phyloP scores from a whole-genome alignment of 2,113 vertebrate genomes.

The Carassius gibelio region DNA sequence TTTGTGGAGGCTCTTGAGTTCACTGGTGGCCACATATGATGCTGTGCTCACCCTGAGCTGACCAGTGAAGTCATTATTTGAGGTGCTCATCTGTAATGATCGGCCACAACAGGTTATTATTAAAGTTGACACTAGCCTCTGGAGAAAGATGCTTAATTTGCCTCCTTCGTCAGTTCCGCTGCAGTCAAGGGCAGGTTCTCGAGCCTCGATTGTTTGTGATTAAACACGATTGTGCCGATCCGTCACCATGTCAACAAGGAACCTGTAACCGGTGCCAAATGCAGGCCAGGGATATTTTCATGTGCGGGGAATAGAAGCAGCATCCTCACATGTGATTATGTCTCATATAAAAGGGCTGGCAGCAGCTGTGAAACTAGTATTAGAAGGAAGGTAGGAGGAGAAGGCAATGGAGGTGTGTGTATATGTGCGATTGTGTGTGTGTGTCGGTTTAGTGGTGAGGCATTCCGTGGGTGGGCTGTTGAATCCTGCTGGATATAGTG shows the following conservation, averaged over 20 bases:
- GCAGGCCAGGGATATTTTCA: constrained; percentile 37
- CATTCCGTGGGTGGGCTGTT: constrained; percentile 65
- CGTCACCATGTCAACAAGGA: constrained; percentile 54
- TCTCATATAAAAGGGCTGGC: constrained; percentile 17
- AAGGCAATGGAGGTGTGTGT: constrained; percentile 52
- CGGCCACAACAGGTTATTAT: neutral
- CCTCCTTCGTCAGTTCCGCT: too few relatives aligned
- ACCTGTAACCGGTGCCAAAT: constrained; percentile 18
- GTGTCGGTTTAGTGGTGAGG: constrained; percentile 56
- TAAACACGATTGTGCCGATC: constrained; percentile 14
- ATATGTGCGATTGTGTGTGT: constrained; percentile 28
- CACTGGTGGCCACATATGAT: neutral
- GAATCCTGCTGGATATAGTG: constrained; percentile 62
- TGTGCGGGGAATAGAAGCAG: neutral
- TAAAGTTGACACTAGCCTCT: neutral
- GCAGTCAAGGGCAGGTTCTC: neutral
- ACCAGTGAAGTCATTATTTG: neutral
- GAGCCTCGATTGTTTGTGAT: neutral
- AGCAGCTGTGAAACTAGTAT: constrained; percentile 52
- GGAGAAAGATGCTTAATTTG: neutral
- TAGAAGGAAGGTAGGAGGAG: constrained; percentile 54
- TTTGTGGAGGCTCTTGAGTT: neutral
- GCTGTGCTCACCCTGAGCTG: neutral
- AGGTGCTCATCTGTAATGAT: neutral
- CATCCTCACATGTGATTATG: constrained; percentile 37